These are phyloP conservation scores for Stichodactyla mertensii DNA, from an alignment of 64 coral and sea anemone species.

Conservation along the genomic window DNA sequence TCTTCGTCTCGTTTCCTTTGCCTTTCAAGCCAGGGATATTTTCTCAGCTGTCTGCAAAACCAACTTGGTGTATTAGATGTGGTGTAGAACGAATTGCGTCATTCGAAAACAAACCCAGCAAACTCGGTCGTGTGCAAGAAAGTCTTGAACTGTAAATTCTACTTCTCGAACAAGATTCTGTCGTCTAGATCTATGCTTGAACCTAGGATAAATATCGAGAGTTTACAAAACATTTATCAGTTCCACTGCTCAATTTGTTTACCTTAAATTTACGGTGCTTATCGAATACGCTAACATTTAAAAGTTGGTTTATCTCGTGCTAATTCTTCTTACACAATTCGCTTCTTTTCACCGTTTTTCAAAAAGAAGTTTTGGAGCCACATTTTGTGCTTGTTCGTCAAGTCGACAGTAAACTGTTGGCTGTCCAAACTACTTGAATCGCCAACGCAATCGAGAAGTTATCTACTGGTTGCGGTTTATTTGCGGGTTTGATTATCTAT, in stretches of 20 bases:
- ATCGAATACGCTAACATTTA: no score
- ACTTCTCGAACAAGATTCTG: no score
- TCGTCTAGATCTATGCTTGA: no score
- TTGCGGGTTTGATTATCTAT: neutral
- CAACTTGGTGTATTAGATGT: neutral
- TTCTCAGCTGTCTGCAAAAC: neutral
- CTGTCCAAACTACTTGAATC: neutral
- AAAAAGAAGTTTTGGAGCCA: neutral
- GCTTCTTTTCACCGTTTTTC: no score
- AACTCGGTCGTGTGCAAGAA: neutral
- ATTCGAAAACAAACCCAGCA: neutral
- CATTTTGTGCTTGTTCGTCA: neutral
- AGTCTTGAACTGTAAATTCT: neutral
- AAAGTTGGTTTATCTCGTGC: no score
- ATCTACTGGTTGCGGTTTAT: neutral
- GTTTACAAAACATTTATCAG: no score
- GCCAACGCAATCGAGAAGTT: neutral
- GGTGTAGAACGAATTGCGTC: neutral
- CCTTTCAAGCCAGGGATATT: neutral
- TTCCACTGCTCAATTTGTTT: no score
- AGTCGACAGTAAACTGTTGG: neutral
- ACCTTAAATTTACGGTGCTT: no score
- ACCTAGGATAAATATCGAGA: no score
- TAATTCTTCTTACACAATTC: no score
- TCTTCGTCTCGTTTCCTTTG: neutral